phyloP scores from a whole-genome alignment of 2,888 invertebrate genomes.

The Tuberolachnus salignus region DNA sequence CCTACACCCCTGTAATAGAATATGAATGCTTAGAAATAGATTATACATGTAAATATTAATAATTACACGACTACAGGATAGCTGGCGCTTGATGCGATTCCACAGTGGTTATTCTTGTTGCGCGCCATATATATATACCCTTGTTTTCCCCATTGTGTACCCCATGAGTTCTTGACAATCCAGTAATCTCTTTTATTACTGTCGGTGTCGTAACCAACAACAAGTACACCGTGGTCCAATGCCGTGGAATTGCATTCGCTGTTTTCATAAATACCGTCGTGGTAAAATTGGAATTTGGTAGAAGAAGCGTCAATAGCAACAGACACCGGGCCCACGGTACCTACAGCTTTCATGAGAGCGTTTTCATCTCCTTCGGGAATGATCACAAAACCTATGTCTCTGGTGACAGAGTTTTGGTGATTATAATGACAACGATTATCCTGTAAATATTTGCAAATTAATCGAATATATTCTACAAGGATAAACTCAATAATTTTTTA shows the following conservation, averaged over 20 bases:
- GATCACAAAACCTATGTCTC: constrained; percentile 80
- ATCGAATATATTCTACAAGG: neutral
- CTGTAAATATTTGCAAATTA: constrained; percentile 54
- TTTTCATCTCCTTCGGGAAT: constrained; percentile 62
- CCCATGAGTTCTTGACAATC: constrained; percentile 73
- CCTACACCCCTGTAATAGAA: no score
- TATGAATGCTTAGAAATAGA: no score
- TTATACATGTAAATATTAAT: neutral
- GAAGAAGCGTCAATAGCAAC: constrained; percentile 77
- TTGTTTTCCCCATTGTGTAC: constrained; percentile 76
- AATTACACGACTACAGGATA: constrained; percentile 68
- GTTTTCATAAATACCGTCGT: constrained; percentile 65
- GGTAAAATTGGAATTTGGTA: constrained; percentile 84
- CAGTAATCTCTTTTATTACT: constrained; percentile 73
- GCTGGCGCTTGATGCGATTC: constrained; percentile 70
- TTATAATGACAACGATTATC: constrained; percentile 67
- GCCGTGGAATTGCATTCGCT: constrained; percentile 65
- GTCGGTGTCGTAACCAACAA: constrained; percentile 78
- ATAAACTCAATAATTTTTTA: constrained; percentile 50
- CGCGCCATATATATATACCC: constrained; percentile 90
- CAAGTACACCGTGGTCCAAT: constrained; percentile 66
- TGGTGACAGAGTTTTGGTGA: constrained; percentile 73
- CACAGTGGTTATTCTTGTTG: constrained; percentile 83
- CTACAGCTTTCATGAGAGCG: no score
- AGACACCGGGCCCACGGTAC: no score